Evolutionary conservation across 2,797 vertebrate species (phyloP).

Genomic region (Ctenopoma multispine): DNA sequence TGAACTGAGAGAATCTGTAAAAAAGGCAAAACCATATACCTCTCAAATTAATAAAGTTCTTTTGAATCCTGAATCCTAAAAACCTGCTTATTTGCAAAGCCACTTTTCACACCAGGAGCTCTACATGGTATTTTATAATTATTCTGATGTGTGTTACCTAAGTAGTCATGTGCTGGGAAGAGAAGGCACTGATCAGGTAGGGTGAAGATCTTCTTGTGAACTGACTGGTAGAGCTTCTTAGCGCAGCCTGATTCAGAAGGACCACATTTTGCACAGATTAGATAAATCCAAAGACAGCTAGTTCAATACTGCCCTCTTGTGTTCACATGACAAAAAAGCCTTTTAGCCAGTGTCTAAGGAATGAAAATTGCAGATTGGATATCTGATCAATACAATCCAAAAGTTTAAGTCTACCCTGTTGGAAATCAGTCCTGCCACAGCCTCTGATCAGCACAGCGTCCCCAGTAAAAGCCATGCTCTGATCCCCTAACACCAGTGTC

Average conservation of each 20-base stretch:
- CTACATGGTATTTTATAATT: no score
- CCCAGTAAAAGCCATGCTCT: conserved; percentile 90
- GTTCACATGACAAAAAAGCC: conserved; percentile 10
- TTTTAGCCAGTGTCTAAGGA: background rate
- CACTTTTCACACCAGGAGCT: no score
- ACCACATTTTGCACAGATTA: background rate
- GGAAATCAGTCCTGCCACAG: conserved; percentile 94
- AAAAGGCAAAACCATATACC: no score
- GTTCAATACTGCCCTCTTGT: conserved; percentile 44
- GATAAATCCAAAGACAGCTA: no score
- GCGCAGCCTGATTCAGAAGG: conserved; percentile 81
- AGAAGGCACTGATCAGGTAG: conserved; percentile 89
- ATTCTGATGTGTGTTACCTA: conserved; percentile 71
- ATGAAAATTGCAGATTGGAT: background rate
- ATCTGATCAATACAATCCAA: no score
- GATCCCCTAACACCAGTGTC: conserved; percentile 84
- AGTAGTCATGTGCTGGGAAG: conserved; percentile 93
- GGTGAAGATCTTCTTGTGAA: conserved; percentile 90
- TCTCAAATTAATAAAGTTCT: no score
- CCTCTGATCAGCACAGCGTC: conserved; percentile 91
- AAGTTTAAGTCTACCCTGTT: conserved; percentile 86
- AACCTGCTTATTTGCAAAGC: no score
- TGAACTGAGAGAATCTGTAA: no score
- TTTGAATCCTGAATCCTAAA: no score
- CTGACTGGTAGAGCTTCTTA: conserved; percentile 84